Evolutionary conservation across 2,888 invertebrate species (phyloP), one percentile per base, ranked within the genome.

Genomic region (Dryomyza anilis): DNA sequence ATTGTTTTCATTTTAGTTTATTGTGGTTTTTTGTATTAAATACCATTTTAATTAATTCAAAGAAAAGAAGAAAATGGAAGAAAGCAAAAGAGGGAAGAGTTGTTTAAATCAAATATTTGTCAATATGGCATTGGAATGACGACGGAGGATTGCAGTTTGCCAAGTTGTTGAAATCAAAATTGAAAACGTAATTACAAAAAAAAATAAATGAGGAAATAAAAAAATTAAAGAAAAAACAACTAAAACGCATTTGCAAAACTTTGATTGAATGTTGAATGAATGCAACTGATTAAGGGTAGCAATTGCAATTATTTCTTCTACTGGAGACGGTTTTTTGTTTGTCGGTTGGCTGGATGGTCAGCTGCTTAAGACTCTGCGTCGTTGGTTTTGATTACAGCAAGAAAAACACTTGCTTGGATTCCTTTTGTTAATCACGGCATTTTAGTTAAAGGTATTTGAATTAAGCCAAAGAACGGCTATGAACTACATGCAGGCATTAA

Each of bases 391-490:
- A 76, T 79, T 78, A 76, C 76, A 76, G 75, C 76, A 74, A 74
- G 45, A 73, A 74, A 76, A 76, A 76, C 79, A 80, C 79, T 80
- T 80, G 78, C 77, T 78, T 79, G 79, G 79, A 77, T 80, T 80
- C 79, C 69, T 72, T 74, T 73, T 60, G 48, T 39, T 48, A 30
- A 10, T 10, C 16, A 27, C 10, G 19, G 27, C 7, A 12, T 50
- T 50, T 19, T 12, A 50, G 19, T 50, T 6, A 50, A 50, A 50
- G 50, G 27, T 25, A 50, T 50, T 50, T n/a, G 19, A 43, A 19
- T 16, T 43, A 43, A 43, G 43, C 43, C 19, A 1, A 6, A 43
- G n/a, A 43, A 43, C 16, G n/a, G n/a, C 16, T 16, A 43, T n/a
- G 19, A 43, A 8, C 43, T 43, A 16, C 43, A 8, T 8, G 33